Conservation (phyloP, 2,888 invertebrate species). For the Acrobeloides nanus region DNA sequence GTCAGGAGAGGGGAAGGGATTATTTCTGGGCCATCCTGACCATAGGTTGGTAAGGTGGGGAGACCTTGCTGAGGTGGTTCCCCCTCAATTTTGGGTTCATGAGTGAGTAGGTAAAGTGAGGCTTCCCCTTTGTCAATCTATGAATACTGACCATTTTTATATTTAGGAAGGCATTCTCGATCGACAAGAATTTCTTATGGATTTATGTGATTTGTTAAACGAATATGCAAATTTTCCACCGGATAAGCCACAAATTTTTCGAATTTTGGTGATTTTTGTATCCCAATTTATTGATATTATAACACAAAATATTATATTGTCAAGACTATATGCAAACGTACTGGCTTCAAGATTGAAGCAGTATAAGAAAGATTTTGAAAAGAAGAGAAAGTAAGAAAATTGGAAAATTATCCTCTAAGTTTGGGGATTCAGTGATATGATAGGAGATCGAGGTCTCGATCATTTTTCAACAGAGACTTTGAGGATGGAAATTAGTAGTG, state of each 20-base stretch:
- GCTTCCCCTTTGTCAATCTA: too few relatives aligned
- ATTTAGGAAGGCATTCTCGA: constrained; percentile 44
- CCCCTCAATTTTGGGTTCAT: too few relatives aligned
- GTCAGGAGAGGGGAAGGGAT: too few relatives aligned
- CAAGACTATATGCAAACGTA: constrained; percentile 27
- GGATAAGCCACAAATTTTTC: constrained; percentile 30
- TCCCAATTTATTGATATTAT: constrained; percentile 28
- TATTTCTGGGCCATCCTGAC: too few relatives aligned
- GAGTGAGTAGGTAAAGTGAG: too few relatives aligned
- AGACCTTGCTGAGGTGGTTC: too few relatives aligned
- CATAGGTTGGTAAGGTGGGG: too few relatives aligned
- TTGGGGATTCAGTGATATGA: too few relatives aligned
- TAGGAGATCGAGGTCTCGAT: too few relatives aligned
- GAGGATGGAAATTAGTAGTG: not conserved
- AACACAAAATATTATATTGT: constrained; percentile 31
- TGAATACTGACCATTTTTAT: constrained; percentile 5
- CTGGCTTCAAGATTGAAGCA: constrained; percentile 17
- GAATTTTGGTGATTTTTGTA: constrained; percentile 25
- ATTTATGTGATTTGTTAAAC: constrained; percentile 36
- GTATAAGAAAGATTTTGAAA: constrained; percentile 23
- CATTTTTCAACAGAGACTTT: too few relatives aligned
- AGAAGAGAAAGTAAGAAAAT: constrained; percentile 21
- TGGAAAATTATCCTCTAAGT: too few relatives aligned
- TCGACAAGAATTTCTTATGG: constrained; percentile 45
- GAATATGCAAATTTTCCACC: constrained; percentile 27